phyloP scores from a whole-genome alignment of 2,113 vertebrate genomes.

The Macroglossus sobrinus region DNA sequence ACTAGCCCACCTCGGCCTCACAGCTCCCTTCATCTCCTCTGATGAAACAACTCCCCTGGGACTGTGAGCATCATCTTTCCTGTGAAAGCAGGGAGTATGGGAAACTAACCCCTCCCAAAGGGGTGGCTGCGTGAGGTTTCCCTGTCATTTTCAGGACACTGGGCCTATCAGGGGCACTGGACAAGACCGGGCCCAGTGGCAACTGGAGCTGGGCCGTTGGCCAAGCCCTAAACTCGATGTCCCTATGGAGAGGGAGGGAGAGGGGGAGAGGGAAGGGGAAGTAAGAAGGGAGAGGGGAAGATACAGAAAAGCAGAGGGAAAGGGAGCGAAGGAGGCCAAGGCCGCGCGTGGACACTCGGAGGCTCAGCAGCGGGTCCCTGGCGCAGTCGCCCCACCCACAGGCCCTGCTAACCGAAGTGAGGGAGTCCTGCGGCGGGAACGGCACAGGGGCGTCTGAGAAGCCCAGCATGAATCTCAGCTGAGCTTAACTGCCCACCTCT shows the following conservation, averaged over 20 bases:
- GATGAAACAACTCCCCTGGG: neutral
- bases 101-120: neutral
- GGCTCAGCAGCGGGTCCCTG: rapidly evolving
- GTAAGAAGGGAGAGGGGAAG: neutral
- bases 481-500: neutral
- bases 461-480: neutral
- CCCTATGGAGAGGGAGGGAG: neutral
- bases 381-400: neutral
- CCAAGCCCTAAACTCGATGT: neutral
- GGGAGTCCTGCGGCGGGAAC: neutral
- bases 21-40: neutral
- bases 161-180: neutral
- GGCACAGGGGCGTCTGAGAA: neutral
- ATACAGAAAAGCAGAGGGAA: neutral
- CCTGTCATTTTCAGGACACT: neutral
- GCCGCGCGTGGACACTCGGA: rapidly evolving
- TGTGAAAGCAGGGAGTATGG: neutral
- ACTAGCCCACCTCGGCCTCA: neutral
- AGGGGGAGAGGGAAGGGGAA: too few species aligned
- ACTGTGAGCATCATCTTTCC: neutral
- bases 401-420: neutral
- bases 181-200: neutral
- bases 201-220: neutral
- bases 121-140: neutral
- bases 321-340: neutral